Percentiles rank a stretch among this genome's conserved stretches.
Evolutionary conservation across 2,888 invertebrate species (phyloP).

Genomic region (Limnephilus rhombicus): DNA sequence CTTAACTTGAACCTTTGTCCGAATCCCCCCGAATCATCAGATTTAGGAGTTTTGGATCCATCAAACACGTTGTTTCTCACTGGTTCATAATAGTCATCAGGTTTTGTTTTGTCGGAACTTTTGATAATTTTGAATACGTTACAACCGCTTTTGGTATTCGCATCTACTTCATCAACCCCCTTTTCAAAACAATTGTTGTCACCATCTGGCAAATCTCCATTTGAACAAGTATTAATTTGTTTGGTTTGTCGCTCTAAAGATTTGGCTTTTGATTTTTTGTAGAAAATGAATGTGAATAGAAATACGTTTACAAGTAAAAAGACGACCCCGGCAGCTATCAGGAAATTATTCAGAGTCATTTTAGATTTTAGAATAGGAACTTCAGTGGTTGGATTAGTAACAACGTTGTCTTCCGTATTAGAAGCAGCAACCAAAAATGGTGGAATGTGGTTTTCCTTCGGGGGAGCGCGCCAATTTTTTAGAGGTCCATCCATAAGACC

Average conservation of each 20-base stretch:
- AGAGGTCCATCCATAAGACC: constrained; percentile 70
- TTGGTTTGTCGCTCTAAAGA: constrained; percentile 75
- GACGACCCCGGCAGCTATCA: constrained; percentile 82
- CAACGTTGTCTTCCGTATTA: constrained; percentile 54
- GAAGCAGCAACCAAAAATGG: constrained; percentile 49
- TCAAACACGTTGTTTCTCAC: constrained; percentile 77
- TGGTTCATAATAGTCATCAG: constrained; percentile 76
- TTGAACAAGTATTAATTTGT: constrained; percentile 73
- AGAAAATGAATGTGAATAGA: constrained; percentile 83
- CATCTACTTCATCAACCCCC: constrained; percentile 74
- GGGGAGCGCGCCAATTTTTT: constrained; percentile 66
- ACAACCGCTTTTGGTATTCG: constrained; percentile 78
- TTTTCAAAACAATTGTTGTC: constrained; percentile 68
- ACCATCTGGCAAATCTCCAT: constrained; percentile 73
- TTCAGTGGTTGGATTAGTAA: constrained; percentile 64
- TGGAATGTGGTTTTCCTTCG: constrained; percentile 5
- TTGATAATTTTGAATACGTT: constrained; percentile 79
- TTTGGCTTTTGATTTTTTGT: constrained; percentile 80
- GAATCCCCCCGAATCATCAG: constrained; percentile 78
- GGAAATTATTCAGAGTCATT: constrained; percentile 78
- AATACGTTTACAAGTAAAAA: constrained; percentile 86
- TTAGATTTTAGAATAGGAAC: constrained; percentile 78
- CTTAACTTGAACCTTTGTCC: constrained; percentile 81
- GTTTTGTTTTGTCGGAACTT: constrained; percentile 73
- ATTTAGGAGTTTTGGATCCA: constrained; percentile 77